Base-by-base conservation (phyloP, 2,888 invertebrate genomes). In the Orthonevra nobilis region DNA sequence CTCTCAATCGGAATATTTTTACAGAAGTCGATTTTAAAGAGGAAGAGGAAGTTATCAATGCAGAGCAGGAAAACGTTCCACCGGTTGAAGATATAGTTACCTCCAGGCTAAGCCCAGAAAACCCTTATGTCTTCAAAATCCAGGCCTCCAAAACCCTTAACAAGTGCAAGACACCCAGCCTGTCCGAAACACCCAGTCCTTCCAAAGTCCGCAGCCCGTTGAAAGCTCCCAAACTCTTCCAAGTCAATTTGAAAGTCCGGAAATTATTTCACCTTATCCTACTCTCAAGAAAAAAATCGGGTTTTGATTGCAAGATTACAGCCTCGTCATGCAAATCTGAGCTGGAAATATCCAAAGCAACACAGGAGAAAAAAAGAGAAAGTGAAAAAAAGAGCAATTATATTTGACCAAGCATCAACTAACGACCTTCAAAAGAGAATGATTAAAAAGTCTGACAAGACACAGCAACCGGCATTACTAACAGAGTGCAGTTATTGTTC, bases 1-100 rank as follows among this genome's bases (percentile, higher is more conserved):
- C 58, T 58, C 17, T 58, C 10, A 30, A 30, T 32, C 42, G 42
- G 9, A 58, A 58, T 28, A 58, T 32, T 58, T 56, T 58, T 26
- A 58, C 20, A 9, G 42, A 42, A 28, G 12, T 32, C 28, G 19
- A 26, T 36, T 54, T 54, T 34, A 7, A 26, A 54, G 52, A 54
- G 20, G 36, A 52, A 52, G 23, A 52, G 36, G 10, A 32, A 2
- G 5, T 36, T 5, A 15, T 15, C 7, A 7, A 15, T 2, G 1
- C 4, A 32, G 28, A 54, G 38, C 56, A 40, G 56, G 28, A 40
- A 40, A 9, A 28, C 26, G 40, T 54, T 26, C 38, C 19, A 54
- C 23, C 15, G 30, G 15, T 30, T n/a, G 17, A 48, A 30, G 17
- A 17, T 30, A 48, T 17, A 30, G 15, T 28, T 10, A 2, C 26